phyloP scores from a whole-genome alignment of 2,113 vertebrate species.

The Orthochromis indermauri region DNA sequence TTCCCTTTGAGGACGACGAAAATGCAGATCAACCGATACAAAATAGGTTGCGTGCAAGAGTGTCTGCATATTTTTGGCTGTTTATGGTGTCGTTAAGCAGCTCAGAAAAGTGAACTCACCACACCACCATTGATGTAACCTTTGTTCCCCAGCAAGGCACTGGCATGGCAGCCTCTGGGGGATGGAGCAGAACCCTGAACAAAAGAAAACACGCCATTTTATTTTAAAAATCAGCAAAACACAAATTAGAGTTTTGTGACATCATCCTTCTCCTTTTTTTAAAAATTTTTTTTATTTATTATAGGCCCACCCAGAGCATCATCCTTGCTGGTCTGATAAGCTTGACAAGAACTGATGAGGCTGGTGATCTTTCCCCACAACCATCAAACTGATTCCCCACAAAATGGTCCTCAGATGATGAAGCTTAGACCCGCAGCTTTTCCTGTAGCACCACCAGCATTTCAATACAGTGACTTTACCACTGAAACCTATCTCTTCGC shows the following conservation, averaged over 20 bases:
- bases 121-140: constrained; percentile 89
- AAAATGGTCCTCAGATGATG: neutral
- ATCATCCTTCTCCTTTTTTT: neutral
- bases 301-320: neutral
- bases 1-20: neutral
- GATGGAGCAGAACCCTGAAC: constrained; percentile 50
- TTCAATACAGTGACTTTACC: rapidly evolving
- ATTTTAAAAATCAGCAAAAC: neutral
- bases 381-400: rapidly evolving
- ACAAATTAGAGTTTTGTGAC: neutral
- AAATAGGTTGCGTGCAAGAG: neutral
- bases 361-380: neutral
- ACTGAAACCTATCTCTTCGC: rapidly evolving
- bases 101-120: constrained; percentile 70
- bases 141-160: constrained; percentile 77
- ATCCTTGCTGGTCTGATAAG: neutral
- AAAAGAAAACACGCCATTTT: neutral
- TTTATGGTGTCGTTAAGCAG: neutral
- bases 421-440: neutral
- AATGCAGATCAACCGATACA: neutral
- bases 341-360: neutral
- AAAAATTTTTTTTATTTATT: rapidly evolving
- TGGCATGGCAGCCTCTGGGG: constrained; percentile 62
- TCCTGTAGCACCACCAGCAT: neutral
- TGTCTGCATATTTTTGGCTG: neutral